phyloP scores from a whole-genome alignment of 2,797 vertebrate genomes.

The Onychomys torridus region DNA sequence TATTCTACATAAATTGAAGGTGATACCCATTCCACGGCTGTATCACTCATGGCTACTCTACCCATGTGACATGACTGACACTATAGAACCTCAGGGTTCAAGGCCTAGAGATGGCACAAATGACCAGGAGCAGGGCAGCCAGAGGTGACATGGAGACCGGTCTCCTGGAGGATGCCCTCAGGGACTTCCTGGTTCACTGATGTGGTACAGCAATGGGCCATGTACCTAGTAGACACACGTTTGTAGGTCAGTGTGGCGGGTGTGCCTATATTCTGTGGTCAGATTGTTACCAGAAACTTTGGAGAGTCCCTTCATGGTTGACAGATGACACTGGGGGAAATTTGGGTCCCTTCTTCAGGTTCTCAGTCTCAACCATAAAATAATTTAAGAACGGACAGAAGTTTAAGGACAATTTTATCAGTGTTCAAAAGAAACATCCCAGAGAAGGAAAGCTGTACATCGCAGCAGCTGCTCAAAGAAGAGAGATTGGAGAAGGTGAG shows the following conservation, averaged over 20 bases:
- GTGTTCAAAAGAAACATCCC: neutral
- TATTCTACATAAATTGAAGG: neutral
- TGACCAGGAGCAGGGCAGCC: neutral
- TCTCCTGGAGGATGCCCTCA: neutral
- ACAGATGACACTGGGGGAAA: too few relatives aligned
- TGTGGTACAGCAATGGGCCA: neutral
- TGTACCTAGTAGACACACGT: too few relatives aligned
- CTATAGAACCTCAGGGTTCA: neutral
- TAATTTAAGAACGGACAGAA: neutral
- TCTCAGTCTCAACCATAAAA: neutral
- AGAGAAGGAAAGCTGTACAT: neutral
- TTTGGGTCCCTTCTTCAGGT: neutral
- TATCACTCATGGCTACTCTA: neutral
- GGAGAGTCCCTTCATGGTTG: neutral
- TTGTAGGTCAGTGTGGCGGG: neutral
- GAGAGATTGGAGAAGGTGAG: neutral
- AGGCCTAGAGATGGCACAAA: neutral
- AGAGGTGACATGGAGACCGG: neutral
- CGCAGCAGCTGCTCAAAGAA: neutral
- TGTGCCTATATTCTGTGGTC: neutral
- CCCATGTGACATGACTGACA: neutral
- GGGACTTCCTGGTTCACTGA: neutral
- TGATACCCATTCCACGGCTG: neutral
- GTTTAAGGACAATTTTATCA: neutral
- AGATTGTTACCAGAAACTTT: neutral